phyloP scores from a whole-genome alignment of 30 jellyfish, hydroid and myxozoan species.

The Pelagia noctiluca region DNA sequence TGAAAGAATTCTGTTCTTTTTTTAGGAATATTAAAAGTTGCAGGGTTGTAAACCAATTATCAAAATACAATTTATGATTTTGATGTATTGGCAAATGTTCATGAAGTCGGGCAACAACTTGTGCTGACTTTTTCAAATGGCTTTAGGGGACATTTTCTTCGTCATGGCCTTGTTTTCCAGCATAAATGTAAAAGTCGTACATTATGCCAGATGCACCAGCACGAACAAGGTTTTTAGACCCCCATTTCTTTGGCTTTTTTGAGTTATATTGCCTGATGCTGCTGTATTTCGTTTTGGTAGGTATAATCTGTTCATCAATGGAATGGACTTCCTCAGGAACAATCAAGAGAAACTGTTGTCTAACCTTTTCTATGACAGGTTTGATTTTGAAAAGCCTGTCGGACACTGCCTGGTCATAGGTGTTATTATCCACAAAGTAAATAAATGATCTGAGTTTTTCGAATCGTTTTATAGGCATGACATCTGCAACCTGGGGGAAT shows the following conservation, averaged over 20 bases:
- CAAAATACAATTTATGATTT: too few relatives aligned
- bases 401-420: not conserved
- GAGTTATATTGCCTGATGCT: too few relatives aligned
- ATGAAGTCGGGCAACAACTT: constrained; percentile 69
- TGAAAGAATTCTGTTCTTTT: constrained; percentile 45
- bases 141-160: not conserved
- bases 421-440: constrained; percentile 48
- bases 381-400: constrained; percentile 54
- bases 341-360: constrained; percentile 23
- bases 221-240: too few relatives aligned
- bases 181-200: too few relatives aligned
- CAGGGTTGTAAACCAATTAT: constrained; percentile 62
- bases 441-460: too few relatives aligned
- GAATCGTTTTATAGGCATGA: constrained; percentile 61
- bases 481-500: constrained; percentile 66
- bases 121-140: constrained; percentile 67
- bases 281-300: too few relatives aligned
- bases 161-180: constrained; percentile 23
- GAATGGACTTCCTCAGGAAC: too few relatives aligned
- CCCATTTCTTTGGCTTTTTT: too few relatives aligned
- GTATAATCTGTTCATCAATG: too few relatives aligned
- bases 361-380: constrained; percentile 46
- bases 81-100: constrained; percentile 47
- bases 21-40: constrained; percentile 42
- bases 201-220: too few relatives aligned